These are phyloP conservation scores for Trisateles emortualis DNA, from an alignment of 2,888 invertebrate species.

Conservation along the genomic window DNA sequence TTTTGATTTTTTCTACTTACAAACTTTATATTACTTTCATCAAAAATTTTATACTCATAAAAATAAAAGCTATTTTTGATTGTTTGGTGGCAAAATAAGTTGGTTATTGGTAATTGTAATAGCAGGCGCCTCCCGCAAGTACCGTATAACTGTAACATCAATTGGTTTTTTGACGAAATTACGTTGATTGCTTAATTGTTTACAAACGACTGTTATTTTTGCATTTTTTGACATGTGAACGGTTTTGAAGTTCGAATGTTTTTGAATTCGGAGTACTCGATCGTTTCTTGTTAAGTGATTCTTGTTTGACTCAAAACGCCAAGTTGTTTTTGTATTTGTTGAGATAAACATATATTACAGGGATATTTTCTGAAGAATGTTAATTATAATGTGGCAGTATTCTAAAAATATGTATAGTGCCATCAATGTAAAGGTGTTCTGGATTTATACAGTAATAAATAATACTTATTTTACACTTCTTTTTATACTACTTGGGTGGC, in stretches of 20 bases:
- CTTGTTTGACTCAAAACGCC: conserved; percentile 13
- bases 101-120: conserved; percentile 50
- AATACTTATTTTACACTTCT: no score
- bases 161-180: conserved; percentile 71
- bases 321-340: neutral
- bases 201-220: conserved; percentile 65
- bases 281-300: conserved; percentile 32
- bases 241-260: conserved; percentile 28
- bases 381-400: neutral
- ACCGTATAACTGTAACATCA: conserved; percentile 74
- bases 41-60: neutral
- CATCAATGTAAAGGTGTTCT: no score
- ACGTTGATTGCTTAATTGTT: conserved; percentile 82
- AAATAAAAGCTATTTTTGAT: conserved; percentile 22
- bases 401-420: no score
- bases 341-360: neutral
- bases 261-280: conserved; percentile 35
- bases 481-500: no score
- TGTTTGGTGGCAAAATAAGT: neutral
- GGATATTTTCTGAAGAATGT: neutral
- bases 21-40: conserved; percentile 3
- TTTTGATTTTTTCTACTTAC: conserved; percentile 18
- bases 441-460: no score
- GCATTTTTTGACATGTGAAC: conserved; percentile 60
- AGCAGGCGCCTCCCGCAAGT: conserved; percentile 69